phyloP scores from a whole-genome alignment of 2,797 vertebrate genomes.

The Gymnoscopelus microlampas region DNA sequence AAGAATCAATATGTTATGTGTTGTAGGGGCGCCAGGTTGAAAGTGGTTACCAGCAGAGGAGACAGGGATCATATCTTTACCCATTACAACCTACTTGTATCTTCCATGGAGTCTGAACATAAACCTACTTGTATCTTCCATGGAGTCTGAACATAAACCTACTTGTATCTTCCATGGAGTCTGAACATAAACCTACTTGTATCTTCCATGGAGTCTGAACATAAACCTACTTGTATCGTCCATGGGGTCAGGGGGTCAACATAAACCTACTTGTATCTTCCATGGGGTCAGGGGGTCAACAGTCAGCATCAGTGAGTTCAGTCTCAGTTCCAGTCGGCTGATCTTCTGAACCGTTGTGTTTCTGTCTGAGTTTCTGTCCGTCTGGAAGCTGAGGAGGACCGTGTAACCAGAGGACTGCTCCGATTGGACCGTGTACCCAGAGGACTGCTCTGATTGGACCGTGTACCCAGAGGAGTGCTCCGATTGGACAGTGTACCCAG shows the following conservation, averaged over 20 bases:
- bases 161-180: no score
- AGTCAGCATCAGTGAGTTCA: constrained; percentile 4
- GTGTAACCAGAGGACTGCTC: not conserved
- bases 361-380: not conserved
- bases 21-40: not conserved
- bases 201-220: no score
- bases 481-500: constrained; percentile 17
- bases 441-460: not conserved
- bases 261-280: constrained; percentile 42
- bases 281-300: constrained; percentile 37
- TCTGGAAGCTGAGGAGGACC: constrained; percentile 39
- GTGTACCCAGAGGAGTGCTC: not conserved
- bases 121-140: no score
- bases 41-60: not conserved
- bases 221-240: no score
- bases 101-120: not conserved
- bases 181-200: no score
- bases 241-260: no score
- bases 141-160: no score
- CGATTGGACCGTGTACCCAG: no score
- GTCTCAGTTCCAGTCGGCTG: constrained; percentile 2
- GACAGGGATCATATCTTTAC: not conserved
- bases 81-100: constrained; percentile 42
- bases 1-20: no score
- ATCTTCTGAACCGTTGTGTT: constrained; percentile 13